A percentile compares a stretch with the other conserved stretches of the same genome.
Evolutionary conservation across 2,888 invertebrate species (phyloP).

Genomic region (Psococerastis gibbosa): DNA sequence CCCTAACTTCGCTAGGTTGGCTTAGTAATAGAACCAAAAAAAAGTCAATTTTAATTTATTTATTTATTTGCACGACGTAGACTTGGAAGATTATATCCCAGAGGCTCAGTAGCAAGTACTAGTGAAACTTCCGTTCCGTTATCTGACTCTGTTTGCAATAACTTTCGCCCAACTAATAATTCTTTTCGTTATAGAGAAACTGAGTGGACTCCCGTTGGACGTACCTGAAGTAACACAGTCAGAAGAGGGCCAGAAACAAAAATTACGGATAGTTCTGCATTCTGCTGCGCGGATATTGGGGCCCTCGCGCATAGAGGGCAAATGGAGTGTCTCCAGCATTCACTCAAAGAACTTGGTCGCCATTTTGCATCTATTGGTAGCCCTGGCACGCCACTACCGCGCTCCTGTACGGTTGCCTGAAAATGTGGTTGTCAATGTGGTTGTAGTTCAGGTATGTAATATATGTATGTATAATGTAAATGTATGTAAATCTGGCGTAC

Average conservation of each 20-base stretch:
- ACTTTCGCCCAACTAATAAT: conserved; percentile 2
- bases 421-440: conserved; percentile 81
- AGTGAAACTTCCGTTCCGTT: no score
- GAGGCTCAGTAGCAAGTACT: no score
- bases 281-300: conserved; percentile 66
- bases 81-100: no score
- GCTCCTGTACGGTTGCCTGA: conserved; percentile 94
- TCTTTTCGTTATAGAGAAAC: conserved; percentile 40
- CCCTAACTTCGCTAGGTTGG: no score
- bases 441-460: conserved; percentile 53
- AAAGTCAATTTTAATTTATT: no score
- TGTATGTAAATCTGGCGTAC: background rate
- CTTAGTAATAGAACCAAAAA: no score
- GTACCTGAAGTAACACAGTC: conserved; percentile 97
- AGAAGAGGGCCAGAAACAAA: conserved; percentile 92
- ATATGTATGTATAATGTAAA: background rate
- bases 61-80: no score
- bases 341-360: conserved; percentile 94
- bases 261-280: conserved; percentile 70
- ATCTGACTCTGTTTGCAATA: background rate
- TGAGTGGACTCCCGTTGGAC: conserved; percentile 76
- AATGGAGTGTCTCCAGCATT: conserved; percentile 94
- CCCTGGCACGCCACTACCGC: conserved; percentile 80
- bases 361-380: conserved; percentile 84
- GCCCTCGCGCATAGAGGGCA: conserved; percentile 56